These are phyloP conservation scores for Linyphia triangularis DNA, from an alignment of 2,888 invertebrate genomes.

Conservation along the genomic window DNA sequence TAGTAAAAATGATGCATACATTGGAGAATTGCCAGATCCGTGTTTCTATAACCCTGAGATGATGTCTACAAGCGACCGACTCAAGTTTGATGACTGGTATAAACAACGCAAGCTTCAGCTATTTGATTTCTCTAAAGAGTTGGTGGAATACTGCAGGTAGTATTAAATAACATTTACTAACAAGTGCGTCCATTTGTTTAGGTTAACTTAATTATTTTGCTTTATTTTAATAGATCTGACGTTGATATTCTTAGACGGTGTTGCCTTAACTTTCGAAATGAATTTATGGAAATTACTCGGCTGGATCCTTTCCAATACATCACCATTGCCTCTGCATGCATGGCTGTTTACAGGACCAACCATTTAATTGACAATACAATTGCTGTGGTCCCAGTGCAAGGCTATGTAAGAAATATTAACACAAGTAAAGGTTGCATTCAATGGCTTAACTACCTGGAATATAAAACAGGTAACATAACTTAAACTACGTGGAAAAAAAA, in stretches of 20 bases:
- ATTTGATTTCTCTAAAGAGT: slow-evolving; percentile 27
- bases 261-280: not conserved
- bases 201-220: not conserved
- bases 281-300: not conserved
- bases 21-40: not conserved
- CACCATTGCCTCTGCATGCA: not conserved
- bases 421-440: not conserved
- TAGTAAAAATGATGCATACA: not conserved
- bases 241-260: not conserved
- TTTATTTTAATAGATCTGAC: not conserved
- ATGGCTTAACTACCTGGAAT: slow-evolving; percentile 74
- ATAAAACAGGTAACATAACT: not conserved
- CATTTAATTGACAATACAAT: not conserved
- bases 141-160: slow-evolving; percentile 73
- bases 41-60: not conserved
- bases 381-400: not conserved
- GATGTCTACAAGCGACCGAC: not conserved
- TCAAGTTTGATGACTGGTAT: slow-evolving; percentile 6
- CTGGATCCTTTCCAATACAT: slow-evolving; percentile 1
- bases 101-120: slow-evolving; percentile 20
- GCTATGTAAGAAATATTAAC: not conserved
- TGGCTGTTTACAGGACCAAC: not conserved
- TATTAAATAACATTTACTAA: not conserved
- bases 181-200: not conserved
- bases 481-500: not conserved